Percentiles rank a stretch among this genome's conserved stretches.
These are phyloP conservation scores for Brachystomella parvula DNA, from an alignment of 1,140 invertebrate species.

Conservation along the genomic window DNA sequence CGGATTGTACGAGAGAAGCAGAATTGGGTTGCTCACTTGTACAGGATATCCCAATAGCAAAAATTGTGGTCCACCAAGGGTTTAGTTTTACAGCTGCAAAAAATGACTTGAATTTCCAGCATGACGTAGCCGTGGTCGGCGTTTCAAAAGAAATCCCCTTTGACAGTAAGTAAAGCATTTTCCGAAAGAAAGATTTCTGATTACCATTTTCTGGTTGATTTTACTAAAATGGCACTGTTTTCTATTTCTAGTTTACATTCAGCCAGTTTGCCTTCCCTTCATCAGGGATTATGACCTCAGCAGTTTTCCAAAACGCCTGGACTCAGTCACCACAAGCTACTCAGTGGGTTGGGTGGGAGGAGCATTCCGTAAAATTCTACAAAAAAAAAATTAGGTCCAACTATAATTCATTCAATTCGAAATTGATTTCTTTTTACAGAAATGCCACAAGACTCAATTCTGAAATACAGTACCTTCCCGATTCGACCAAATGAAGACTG, in stretches of 20 bases:
- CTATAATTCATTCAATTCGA: background rate
- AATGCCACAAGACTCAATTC: conserved; percentile 1
- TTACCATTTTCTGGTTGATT: background rate
- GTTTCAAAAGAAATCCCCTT: background rate
- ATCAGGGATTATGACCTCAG: conserved; percentile 14
- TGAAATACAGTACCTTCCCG: conserved; percentile 14
- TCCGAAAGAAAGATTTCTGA: background rate
- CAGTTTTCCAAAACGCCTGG: conserved; percentile 10
- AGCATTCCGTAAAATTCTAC: background rate
- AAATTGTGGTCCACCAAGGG: conserved; percentile 39
- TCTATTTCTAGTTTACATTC: conserved; percentile 14
- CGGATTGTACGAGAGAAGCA: conserved; percentile 15
- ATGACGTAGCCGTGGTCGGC: conserved; percentile 33
- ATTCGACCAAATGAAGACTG: conserved; percentile 11
- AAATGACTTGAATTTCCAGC: conserved; percentile 51
- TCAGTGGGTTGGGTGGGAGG: conserved; percentile 2
- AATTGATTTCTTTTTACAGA: background rate
- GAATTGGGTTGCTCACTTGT: conserved; percentile 15
- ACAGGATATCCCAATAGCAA: conserved; percentile 13
- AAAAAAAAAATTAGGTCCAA: background rate
- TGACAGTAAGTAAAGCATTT: background rate
- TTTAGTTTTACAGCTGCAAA: conserved; percentile 46
- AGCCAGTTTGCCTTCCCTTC: conserved; percentile 27
- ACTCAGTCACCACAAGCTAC: background rate
- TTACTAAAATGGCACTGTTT: background rate